Percentiles rank a stretch among this genome's conserved stretches.
Conservation (phyloP, 2,797 vertebrate species). For the Poliocrania exsul region DNA sequence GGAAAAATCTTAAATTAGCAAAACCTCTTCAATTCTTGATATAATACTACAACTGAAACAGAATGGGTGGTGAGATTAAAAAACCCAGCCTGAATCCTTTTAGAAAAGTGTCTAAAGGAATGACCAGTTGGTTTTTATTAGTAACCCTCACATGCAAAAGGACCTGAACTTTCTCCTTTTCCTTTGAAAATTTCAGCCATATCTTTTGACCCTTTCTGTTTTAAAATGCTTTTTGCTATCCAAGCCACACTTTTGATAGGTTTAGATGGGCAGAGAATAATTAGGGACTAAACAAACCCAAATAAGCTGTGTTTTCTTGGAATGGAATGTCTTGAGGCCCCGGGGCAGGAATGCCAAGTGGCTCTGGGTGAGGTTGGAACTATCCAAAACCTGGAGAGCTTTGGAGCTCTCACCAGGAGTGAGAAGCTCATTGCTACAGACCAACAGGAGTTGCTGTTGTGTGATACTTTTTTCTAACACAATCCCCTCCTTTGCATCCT, state of each 20-base stretch:
- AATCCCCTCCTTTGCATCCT: neutral
- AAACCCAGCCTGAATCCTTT: neutral
- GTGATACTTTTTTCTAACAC: neutral
- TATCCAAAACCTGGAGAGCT: neutral
- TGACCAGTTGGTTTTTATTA: neutral
- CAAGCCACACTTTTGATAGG: neutral
- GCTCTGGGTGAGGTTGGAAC: neutral
- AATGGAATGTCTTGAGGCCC: neutral
- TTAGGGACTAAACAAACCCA: neutral
- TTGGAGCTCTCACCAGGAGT: no score
- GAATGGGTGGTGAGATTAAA: neutral
- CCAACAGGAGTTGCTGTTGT: fast-evolving
- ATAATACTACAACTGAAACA: neutral
- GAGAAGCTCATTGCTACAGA: fast-evolving
- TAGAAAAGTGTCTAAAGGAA: neutral
- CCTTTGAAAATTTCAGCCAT: neutral
- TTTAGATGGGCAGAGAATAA: neutral
- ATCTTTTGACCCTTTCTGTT: neutral
- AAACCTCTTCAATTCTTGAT: neutral
- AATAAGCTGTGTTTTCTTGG: neutral
- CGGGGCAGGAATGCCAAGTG: neutral
- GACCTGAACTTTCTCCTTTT: neutral
- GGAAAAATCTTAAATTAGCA: neutral
- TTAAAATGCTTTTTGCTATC: neutral
- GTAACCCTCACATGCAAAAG: neutral